phyloP scores from a whole-genome alignment of 2,797 vertebrate genomes.

The Acropternis orthonyx region DNA sequence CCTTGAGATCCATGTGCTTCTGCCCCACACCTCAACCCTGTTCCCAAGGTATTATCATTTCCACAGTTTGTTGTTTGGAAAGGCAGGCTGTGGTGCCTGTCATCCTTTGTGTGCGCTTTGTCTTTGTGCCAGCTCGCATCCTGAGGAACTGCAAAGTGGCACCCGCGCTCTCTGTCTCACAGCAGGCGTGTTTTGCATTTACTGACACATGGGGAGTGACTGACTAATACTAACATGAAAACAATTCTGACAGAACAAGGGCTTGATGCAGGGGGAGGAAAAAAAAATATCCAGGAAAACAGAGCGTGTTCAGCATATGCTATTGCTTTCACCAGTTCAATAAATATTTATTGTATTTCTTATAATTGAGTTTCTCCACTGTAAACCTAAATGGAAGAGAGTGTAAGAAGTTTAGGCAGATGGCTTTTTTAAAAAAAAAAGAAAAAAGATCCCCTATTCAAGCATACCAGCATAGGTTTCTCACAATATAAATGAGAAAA shows the following conservation, averaged over 20 bases:
- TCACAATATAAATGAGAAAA: neutral
- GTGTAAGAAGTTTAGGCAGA: slow-evolving; percentile 36
- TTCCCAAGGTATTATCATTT: slow-evolving; percentile 24
- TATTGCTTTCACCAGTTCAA: slow-evolving; percentile 46
- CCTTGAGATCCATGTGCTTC: neutral
- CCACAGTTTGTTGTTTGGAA: slow-evolving; percentile 30
- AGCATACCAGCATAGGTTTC: neutral
- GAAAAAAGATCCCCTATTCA: neutral
- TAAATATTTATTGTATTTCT: slow-evolving; percentile 66
- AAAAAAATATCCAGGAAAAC: slow-evolving; percentile 14
- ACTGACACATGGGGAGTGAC: slow-evolving; percentile 69
- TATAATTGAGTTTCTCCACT: slow-evolving; percentile 24
- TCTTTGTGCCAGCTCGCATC: slow-evolving; percentile 60
- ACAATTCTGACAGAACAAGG: slow-evolving; percentile 70
- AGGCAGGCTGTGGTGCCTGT: slow-evolving; percentile 60
- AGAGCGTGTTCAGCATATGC: slow-evolving; percentile 60
- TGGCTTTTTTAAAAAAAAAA: neutral
- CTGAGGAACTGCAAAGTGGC: slow-evolving; percentile 54
- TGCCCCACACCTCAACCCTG: neutral
- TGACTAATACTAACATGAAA: slow-evolving; percentile 72
- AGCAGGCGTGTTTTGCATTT: slow-evolving; percentile 65
- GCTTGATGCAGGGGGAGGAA: slow-evolving; percentile 8
- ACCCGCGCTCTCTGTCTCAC: slow-evolving; percentile 52
- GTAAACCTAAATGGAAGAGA: slow-evolving; percentile 6
- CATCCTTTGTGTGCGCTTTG: slow-evolving; percentile 59